Evolutionary conservation across 1,140 invertebrate genomes (phyloP).

Genomic region (Ditylenchus dipsaci): DNA sequence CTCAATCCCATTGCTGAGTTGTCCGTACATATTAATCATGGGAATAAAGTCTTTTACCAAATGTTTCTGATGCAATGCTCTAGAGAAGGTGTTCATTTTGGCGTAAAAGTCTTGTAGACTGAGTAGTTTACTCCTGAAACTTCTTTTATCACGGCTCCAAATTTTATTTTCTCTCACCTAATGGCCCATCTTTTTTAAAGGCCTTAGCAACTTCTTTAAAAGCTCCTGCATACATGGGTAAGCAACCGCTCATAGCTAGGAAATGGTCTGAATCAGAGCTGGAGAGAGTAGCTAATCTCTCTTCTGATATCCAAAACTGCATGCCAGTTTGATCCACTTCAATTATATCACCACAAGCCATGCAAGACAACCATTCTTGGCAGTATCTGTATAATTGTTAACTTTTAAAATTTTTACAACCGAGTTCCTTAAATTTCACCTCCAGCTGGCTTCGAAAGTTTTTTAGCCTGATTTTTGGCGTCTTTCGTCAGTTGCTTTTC

Average conservation of each 20-base stretch:
- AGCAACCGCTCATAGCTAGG: conserved; percentile 17
- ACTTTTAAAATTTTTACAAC: no score
- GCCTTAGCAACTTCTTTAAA: conserved; percentile 29
- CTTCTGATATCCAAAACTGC: conserved; percentile 33
- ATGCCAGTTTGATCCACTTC: conserved; percentile 36
- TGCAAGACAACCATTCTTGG: conserved; percentile 16
- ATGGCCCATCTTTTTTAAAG: conserved; percentile 27
- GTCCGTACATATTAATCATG: conserved; percentile 18
- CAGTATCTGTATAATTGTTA: conserved; percentile 2
- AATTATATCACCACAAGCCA: conserved; percentile 38
- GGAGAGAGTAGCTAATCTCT: not conserved
- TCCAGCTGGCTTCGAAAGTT: no score
- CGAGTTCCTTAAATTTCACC: no score
- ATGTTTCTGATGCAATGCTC: conserved; percentile 37
- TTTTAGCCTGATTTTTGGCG: no score
- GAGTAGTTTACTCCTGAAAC: conserved; percentile 32
- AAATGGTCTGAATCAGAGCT: conserved; percentile 13
- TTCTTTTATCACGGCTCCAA: not conserved
- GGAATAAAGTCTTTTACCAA: conserved; percentile 37
- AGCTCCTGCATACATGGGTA: not conserved
- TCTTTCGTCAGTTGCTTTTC: no score
- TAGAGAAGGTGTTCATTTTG: conserved; percentile 25
- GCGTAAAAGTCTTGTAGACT: conserved; percentile 26
- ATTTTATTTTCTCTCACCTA: conserved; percentile 8
- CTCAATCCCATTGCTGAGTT: conserved; percentile 21